Percentiles rank a stretch among this genome's conserved stretches.
phyloP scores from a whole-genome alignment of 1,140 invertebrate genomes.

The Brachionus asplanchnoidis region DNA sequence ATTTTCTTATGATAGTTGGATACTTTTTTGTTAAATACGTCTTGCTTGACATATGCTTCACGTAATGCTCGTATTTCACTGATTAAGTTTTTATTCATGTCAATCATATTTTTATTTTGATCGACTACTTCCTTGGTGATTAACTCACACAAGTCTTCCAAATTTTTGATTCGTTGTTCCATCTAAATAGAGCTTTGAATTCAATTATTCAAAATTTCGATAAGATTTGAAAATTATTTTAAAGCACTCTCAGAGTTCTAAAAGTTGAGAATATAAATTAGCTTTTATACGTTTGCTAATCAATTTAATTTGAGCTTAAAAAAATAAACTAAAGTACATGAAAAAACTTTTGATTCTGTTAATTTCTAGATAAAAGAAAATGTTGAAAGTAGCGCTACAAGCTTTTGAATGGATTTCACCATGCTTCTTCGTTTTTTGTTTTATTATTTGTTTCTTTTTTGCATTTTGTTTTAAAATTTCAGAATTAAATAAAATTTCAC shows the following conservation, averaged over 20 bases:
- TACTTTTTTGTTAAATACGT: neutral
- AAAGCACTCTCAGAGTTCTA: neutral
- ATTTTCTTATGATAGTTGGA: neutral
- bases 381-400: too few relatives aligned
- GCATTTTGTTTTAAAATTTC: too few relatives aligned
- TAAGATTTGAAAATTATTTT: neutral
- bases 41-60: conserved; percentile 20
- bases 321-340: neutral
- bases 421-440: too few relatives aligned
- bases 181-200: neutral
- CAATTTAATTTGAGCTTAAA: neutral
- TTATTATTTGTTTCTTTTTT: too few relatives aligned
- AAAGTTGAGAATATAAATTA: neutral
- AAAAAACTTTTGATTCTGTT: too few relatives aligned
- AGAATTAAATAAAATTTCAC: too few relatives aligned
- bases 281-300: neutral
- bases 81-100: conserved; percentile 37
- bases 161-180: conserved; percentile 33
- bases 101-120: conserved; percentile 37
- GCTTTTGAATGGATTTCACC: too few relatives aligned
- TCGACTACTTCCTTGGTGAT: conserved; percentile 35
- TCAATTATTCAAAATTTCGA: neutral
- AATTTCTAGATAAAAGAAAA: too few relatives aligned
- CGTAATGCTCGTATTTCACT: conserved; percentile 14
- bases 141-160: conserved; percentile 26